Base-by-base conservation (phyloP, 2,888 invertebrate species). In the Cosmopolites sordidus region DNA sequence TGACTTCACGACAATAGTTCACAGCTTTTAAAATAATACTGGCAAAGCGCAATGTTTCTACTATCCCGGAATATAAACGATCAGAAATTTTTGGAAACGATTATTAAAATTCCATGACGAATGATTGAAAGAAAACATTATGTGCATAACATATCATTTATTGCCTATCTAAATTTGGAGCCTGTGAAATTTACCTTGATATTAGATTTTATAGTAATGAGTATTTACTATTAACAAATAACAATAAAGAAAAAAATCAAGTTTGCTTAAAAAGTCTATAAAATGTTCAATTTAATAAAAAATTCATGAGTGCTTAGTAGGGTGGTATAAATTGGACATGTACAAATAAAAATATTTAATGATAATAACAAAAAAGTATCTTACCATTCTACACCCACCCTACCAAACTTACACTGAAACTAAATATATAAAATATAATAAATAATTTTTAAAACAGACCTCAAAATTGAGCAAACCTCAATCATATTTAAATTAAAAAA, bases 341-440 rank as follows among this genome's bases (percentile, higher is more conserved):
- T 37, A 42, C 16, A 40, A 48, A 48, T 44, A 38, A 56, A 51
- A 53, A 41, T 44, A 46, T 49, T 52, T 43, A 58, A 33, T 49
- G 40, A 54, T 54, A 55, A 58, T 58, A 56, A 43, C 57, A 53
- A 58, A 57, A 58, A 50, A 51, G 15, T 22, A 22, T 12, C 47
- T 49, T 48, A 51, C 56, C 53, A 42, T 41, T 56, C 49, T 61
- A 66, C 73, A 72, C 73, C 72, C 72, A 73, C 72, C 73, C 73
- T 73, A 73, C 72, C 71, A 73, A 73, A 71, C 69, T 64, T 52
- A 57, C 63, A 67, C 67, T 66, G 67, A 69, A 67, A 64, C 56
- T 50, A 58, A 58, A 56, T 40, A 16, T 12, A 40, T 15, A 40
- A 15, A 52, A 49, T 37, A 52, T 49, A 51, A 52, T 51, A 59